Base-by-base conservation (phyloP, 1,140 invertebrate genomes). In the Megalonaias nervosa region DNA sequence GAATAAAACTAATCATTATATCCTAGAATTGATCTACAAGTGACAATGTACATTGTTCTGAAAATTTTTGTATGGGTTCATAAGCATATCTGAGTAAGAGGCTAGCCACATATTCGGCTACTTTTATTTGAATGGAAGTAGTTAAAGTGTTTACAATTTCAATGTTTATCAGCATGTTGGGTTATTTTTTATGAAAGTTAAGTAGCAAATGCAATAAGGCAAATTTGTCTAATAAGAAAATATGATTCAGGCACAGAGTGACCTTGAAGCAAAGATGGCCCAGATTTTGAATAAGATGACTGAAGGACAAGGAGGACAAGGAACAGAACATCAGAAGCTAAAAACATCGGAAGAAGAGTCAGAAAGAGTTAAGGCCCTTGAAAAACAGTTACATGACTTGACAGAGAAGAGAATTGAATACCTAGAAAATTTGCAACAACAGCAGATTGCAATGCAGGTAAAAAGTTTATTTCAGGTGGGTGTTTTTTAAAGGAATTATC, bases 371-470 rank as follows among this genome's bases (percentile, higher is more conserved):
- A 57, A 61, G 6, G 78, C 83, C n/a, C 72, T 87, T 61, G 87
- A 88, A 69, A 73, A 79, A 71, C 85, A 86, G 64, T 61, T 87
- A 55, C 71, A 83, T 13, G 81, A 82, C 19, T 78, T 87, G 59
- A 87, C 84, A 67, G 85, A 88, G 60, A 79, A 82, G 55, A 81
- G 87, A 61, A 81, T 88, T 70, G 81, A 87, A 67, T 84, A 88
- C 31, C 69, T 86, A 67, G 87, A 87, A 65, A 79, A 75, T 57
- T 67, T 88, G 61, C 85, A 88, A 67, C 82, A 85, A 71, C 77
- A 85, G 62, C 87, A 89, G 72, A 71, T 87, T 19, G 82, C 84
- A 31, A 81, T 87, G 79, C 86, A 88, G 85, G 87, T 87, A 71
- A 62, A 68, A 48, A 48, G 38, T 11, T 48, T 6, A 48, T 48